These are phyloP conservation scores for Margaritifera margaritifera DNA, from an alignment of 2,888 invertebrate genomes.

Conservation along the genomic window DNA sequence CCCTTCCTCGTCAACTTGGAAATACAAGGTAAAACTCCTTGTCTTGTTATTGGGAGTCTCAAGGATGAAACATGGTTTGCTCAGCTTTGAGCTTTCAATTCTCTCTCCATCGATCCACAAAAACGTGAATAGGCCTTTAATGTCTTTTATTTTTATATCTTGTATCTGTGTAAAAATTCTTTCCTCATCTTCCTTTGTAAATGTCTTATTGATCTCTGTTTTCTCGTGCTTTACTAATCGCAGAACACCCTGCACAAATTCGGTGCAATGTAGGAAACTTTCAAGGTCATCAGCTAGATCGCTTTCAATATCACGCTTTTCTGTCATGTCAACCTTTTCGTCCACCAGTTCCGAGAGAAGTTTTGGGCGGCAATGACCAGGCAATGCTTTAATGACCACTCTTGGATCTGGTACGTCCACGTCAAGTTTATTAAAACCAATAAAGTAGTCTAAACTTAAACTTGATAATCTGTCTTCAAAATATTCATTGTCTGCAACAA, in stretches of 20 bases:
- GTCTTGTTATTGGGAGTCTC: no score
- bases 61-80: slow-evolving; percentile 1
- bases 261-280: slow-evolving; percentile 5
- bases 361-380: slow-evolving; percentile 1
- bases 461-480: neutral
- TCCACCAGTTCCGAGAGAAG: slow-evolving; percentile 4
- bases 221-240: slow-evolving; percentile 6
- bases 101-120: neutral
- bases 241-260: slow-evolving; percentile 1
- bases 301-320: neutral
- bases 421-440: neutral
- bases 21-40: neutral
- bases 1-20: neutral
- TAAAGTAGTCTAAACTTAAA: neutral
- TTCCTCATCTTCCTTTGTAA: no score
- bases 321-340: neutral
- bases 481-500: neutral
- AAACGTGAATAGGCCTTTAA: no score
- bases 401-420: neutral
- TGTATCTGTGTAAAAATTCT: no score
- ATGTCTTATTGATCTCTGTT: neutral
- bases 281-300: neutral
- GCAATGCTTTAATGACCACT: slow-evolving; percentile 1
- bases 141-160: no score
- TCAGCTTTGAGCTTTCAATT: slow-evolving; percentile 5